Percentiles rank a stretch among this genome's conserved stretches.
Conservation (phyloP, 2,113 vertebrate species). For the Montifringilla adamsi region DNA sequence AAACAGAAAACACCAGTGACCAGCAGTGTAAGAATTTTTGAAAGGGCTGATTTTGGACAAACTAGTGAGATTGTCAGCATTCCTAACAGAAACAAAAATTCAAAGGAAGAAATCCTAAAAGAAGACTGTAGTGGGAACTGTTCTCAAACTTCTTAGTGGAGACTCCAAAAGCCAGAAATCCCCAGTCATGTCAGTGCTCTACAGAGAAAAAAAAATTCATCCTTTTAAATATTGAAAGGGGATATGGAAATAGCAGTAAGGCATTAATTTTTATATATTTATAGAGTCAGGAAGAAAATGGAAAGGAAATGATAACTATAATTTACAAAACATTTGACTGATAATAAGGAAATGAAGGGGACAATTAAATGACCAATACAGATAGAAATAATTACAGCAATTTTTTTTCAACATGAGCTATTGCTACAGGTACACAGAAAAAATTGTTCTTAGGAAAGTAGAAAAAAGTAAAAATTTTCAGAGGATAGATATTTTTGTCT, state of each 20-base stretch:
- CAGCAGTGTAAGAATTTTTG: background rate
- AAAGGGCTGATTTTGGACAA: background rate
- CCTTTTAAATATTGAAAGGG: background rate
- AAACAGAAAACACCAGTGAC: background rate
- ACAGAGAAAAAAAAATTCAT: background rate
- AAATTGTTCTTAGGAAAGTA: background rate
- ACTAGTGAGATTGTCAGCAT: background rate
- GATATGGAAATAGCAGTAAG: background rate
- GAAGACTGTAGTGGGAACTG: background rate
- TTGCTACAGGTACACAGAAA: background rate
- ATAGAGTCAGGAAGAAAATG: background rate
- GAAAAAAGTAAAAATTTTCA: background rate
- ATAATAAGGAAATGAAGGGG: slow-evolving; percentile 8
- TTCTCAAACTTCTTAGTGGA: background rate
- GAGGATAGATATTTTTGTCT: slow-evolving; percentile 47
- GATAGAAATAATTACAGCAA: background rate
- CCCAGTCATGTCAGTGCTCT: background rate
- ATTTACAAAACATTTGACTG: background rate
- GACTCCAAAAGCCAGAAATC: background rate
- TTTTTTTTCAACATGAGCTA: background rate
- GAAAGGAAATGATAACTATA: slow-evolving; percentile 1
- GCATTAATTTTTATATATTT: slow-evolving; percentile 6
- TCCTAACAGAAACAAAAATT: background rate
- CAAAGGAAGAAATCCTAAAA: background rate
- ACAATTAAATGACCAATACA: slow-evolving; percentile 28